A percentile compares a stretch with the other conserved stretches of the same genome.
These are phyloP conservation scores for Sebastiscus albofasciatus DNA, from an alignment of 2,797 vertebrate species.

Conservation along the genomic window DNA sequence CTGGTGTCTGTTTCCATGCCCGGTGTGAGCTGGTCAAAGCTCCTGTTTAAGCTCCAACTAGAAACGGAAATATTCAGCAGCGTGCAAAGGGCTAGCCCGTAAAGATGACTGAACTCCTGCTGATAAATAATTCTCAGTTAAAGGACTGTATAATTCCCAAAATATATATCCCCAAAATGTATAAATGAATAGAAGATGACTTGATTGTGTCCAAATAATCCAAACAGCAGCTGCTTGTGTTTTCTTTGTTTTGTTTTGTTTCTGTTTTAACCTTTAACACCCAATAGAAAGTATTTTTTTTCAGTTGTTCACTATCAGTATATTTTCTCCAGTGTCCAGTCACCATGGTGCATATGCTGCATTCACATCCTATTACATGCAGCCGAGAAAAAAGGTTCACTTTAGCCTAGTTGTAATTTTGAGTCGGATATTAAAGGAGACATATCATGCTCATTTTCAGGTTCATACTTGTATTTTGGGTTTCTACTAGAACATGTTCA, in stretches of 20 bases:
- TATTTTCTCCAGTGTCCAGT: not conserved
- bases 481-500: too few species aligned
- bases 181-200: constrained; percentile 31
- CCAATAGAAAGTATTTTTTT: not conserved
- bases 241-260: not conserved
- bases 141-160: constrained; percentile 46
- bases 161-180: not conserved
- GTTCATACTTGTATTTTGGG: too few species aligned
- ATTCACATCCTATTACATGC: not conserved
- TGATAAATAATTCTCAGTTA: constrained; percentile 79
- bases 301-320: not conserved
- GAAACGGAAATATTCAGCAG: constrained; percentile 81
- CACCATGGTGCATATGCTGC: not conserved
- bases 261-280: not conserved
- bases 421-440: not conserved
- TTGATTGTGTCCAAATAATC: constrained; percentile 9
- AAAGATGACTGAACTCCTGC: constrained; percentile 61
- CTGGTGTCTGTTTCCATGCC: constrained; percentile 44
- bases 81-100: constrained; percentile 48
- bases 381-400: not conserved
- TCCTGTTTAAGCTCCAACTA: constrained; percentile 64
- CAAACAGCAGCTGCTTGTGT: not conserved
- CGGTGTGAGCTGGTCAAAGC: constrained; percentile 57
- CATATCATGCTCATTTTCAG: too few species aligned
- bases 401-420: not conserved